Percentiles rank a stretch among this genome's conserved stretches.
Conservation (phyloP, 1,140 invertebrate genomes). For the Drosophila murphyi region DNA sequence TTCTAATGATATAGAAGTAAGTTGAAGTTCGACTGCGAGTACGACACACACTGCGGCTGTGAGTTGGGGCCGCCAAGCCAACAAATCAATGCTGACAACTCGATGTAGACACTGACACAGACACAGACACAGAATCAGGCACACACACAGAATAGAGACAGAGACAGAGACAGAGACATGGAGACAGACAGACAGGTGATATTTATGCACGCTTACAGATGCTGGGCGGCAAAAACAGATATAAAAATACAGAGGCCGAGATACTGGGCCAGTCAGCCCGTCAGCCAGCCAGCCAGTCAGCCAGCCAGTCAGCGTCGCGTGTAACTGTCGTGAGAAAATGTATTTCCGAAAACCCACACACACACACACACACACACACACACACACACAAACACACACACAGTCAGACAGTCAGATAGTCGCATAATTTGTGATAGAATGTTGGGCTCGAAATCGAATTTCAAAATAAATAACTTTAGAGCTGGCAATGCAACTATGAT, state of each 20-base stretch:
- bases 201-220: constrained; percentile 75
- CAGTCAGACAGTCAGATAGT: neutral
- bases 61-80: constrained; percentile 62
- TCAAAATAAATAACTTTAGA: constrained; percentile 40
- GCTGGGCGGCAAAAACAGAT: constrained; percentile 41
- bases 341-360: constrained; percentile 60
- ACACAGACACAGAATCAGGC: constrained; percentile 27
- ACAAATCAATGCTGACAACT: constrained; percentile 81
- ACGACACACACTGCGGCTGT: constrained; percentile 8
- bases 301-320: constrained; percentile 6
- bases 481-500: constrained; percentile 9
- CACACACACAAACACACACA: constrained; percentile 28
- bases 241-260: constrained; percentile 18
- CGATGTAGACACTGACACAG: constrained; percentile 36
- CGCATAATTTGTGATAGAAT: neutral
- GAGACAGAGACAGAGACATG: constrained; percentile 28
- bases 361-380: constrained; percentile 2
- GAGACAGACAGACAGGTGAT: constrained; percentile 62
- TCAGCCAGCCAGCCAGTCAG: neutral
- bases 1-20: constrained; percentile 79
- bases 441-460: constrained; percentile 48
- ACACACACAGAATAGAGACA: constrained; percentile 25
- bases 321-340: constrained; percentile 75
- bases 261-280: constrained; percentile 18
- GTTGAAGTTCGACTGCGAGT: constrained; percentile 15